Evolutionary conservation across 1,140 invertebrate genomes (phyloP).

Genomic region (Drosophila equinoxialis): DNA sequence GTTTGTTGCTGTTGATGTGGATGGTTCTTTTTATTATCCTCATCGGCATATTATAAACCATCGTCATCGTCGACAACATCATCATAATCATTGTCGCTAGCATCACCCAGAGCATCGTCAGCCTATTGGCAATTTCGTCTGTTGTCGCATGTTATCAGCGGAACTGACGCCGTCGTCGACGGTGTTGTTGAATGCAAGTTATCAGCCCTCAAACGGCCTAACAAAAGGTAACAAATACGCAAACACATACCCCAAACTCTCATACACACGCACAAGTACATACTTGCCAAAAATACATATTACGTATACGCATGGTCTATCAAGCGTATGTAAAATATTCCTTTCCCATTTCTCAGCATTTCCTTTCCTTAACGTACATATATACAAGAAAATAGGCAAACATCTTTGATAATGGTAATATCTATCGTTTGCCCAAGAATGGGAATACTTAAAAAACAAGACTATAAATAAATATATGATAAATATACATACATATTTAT

Average conservation of each 20-base stretch:
- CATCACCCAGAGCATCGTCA: slow-evolving; percentile 19
- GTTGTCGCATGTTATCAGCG: slow-evolving; percentile 73
- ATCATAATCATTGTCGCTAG: slow-evolving; percentile 40
- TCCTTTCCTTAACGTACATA: neutral
- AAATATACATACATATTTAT: neutral
- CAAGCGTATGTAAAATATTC: slow-evolving; percentile 39
- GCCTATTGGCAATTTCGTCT: slow-evolving; percentile 63
- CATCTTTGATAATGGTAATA: slow-evolving; percentile 5
- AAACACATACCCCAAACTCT: neutral
- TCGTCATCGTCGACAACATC: slow-evolving; percentile 25
- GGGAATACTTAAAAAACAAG: slow-evolving; percentile 8
- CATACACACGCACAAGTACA: neutral
- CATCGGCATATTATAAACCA: slow-evolving; percentile 1
- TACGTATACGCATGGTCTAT: slow-evolving; percentile 36
- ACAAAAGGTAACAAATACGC: slow-evolving; percentile 62
- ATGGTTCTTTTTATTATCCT: neutral
- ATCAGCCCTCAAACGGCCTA: slow-evolving; percentile 73
- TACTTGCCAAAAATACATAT: slow-evolving; percentile 29
- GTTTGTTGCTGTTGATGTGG: slow-evolving; percentile 27
- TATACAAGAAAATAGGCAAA: slow-evolving; percentile 7
- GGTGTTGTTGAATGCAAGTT: slow-evolving; percentile 77
- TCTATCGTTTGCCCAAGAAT: slow-evolving; percentile 3
- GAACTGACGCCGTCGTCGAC: slow-evolving; percentile 66
- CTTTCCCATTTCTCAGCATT: neutral
- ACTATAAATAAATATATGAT: neutral